Percentiles rank a stretch among this genome's conserved stretches.
Evolutionary conservation across 1,140 invertebrate genomes (phyloP).

Genomic region (Eumaeus atala): DNA sequence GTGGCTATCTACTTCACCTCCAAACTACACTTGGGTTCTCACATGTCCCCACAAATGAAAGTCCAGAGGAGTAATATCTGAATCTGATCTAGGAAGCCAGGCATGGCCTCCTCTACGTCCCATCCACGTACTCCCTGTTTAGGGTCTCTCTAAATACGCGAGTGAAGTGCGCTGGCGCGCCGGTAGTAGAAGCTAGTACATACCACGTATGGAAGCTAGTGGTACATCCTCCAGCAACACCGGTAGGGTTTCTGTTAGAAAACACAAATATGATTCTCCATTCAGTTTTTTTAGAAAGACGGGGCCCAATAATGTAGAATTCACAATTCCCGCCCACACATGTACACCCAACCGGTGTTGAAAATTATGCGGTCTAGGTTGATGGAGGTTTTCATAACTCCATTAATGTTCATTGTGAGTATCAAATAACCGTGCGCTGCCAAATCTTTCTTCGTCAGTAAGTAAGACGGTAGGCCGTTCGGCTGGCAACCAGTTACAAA

Average conservation of each 20-base stretch:
- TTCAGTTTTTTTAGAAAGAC: constrained; percentile 7
- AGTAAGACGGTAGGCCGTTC: constrained; percentile 1
- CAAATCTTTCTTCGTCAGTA: background rate
- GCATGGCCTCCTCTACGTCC: too few relatives aligned
- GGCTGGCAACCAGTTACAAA: constrained; percentile 7
- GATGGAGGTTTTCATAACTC: background rate
- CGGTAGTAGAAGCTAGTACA: too few relatives aligned
- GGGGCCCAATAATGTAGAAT: constrained; percentile 2
- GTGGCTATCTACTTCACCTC: too few relatives aligned
- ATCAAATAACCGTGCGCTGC: background rate
- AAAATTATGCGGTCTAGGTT: background rate
- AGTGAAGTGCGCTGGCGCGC: too few relatives aligned
- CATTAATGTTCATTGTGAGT: background rate
- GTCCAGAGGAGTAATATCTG: too few relatives aligned
- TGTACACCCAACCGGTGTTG: background rate
- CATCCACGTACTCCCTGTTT: too few relatives aligned
- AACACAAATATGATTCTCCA: background rate
- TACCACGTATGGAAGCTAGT: constrained; percentile 6
- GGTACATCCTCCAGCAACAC: constrained; percentile 7
- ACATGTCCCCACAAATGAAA: too few relatives aligned
- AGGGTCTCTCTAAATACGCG: too few relatives aligned
- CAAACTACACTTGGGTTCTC: too few relatives aligned
- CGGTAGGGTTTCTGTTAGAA: constrained; percentile 3
- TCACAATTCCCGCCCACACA: constrained; percentile 14
- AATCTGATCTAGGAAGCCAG: too few relatives aligned